phyloP scores from a whole-genome alignment of 1,140 invertebrate species.

The Ruditapes philippinarum region DNA sequence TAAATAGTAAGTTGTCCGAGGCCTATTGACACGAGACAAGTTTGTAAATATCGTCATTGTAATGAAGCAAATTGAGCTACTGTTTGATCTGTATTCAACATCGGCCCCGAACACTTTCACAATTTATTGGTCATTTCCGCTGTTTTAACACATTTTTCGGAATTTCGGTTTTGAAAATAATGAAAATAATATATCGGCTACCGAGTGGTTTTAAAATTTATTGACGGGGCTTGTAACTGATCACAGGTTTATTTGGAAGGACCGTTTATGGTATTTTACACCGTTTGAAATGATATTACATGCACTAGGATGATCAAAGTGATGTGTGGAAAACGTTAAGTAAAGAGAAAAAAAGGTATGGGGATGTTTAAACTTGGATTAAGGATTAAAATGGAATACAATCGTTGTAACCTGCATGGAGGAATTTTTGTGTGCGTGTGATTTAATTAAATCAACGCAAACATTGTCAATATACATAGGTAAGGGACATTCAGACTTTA shows the following conservation, averaged over 20 bases:
- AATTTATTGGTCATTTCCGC: slow-evolving; percentile 23
- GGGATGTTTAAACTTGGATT: too few relatives aligned
- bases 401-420: too few relatives aligned
- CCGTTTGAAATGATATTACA: background rate
- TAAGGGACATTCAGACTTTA: too few relatives aligned
- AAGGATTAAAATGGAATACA: too few relatives aligned
- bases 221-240: background rate
- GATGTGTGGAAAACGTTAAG: background rate
- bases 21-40: background rate
- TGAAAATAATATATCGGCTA: background rate
- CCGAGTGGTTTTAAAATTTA: background rate
- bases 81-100: background rate
- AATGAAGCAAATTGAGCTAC: background rate
- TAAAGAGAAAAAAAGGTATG: background rate
- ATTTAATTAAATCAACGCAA: too few relatives aligned
- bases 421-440: too few relatives aligned
- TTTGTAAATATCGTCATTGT: background rate
- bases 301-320: background rate
- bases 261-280: background rate
- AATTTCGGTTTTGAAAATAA: background rate
- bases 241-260: background rate
- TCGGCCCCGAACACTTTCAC: background rate
- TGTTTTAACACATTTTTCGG: background rate
- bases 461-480: too few relatives aligned
- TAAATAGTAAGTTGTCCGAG: background rate